Base-by-base conservation (phyloP, 2,113 vertebrate species). In the Amia ocellicauda region DNA sequence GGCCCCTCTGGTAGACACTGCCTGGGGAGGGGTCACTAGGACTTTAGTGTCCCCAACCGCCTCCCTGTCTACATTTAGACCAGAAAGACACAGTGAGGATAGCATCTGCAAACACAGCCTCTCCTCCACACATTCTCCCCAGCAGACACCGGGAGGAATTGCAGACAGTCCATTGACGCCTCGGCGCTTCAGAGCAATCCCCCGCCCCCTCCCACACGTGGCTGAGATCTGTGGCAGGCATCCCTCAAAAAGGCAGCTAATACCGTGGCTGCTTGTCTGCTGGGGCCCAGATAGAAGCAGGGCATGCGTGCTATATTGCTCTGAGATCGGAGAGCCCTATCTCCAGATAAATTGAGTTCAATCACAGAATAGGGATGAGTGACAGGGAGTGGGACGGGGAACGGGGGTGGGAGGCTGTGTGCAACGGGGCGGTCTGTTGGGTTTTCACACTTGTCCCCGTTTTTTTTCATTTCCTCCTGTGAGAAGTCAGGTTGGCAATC, bases 151-250 rank as follows among this genome's bases (percentile, higher is more conserved):
- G 55, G 23, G 47, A 23, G 16, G 29, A 41, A n/a, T 10, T 36
- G 45, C 45, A 56, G 27, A 28, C 2, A 17, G 45, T 28, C 14
- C 28, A 36, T 64, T 74, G 13, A 22, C 41, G 20, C 41, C 51
- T 45, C n/a, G 26, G 26, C 24, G 4, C 49, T 64, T 26, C 55
- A 50, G 19, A 41, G 43, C 20, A 10, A 49, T 58, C 50, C 58
- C 19, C n/a, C 54, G 9, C 27, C 17, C 10, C 62, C 27, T 20
- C 50, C 3, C 31, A 13, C 17, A 36, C 4, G 16, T 55, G 24
- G 26, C 26, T 17, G 61, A 4, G 31, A 10, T 10, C 31, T 10
- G 31, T 7, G 31, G 31, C 31, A 36, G 31, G 31, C 31, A 36
- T 5, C 31, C 1, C 11, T 36, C 31, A 10, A 47, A 2, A 14